Conservation (phyloP, 2,888 invertebrate genomes). For the Mesorhabditis sp. region DNA sequence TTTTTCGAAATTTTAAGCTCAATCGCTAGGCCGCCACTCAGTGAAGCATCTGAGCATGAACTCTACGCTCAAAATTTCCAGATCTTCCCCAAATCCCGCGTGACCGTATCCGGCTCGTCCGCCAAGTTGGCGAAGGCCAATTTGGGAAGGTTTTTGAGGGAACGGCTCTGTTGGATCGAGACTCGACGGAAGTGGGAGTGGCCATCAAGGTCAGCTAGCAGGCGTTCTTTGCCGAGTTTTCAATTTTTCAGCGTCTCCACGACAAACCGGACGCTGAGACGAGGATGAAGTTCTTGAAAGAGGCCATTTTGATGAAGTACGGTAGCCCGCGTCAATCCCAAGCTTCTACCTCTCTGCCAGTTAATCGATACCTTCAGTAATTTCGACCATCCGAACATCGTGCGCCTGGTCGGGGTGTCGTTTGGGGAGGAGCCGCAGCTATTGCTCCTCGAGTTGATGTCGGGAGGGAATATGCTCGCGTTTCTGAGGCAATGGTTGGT, state of each 20-base stretch:
- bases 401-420: constrained; percentile 87
- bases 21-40: not conserved
- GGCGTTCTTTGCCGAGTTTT: not conserved
- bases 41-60: not conserved
- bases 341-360: not conserved
- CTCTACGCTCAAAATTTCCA: constrained; percentile 50
- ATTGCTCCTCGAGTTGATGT: constrained; percentile 90
- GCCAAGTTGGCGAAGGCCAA: constrained; percentile 88
- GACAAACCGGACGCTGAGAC: constrained; percentile 80
- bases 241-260: constrained; percentile 72
- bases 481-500: constrained; percentile 70
- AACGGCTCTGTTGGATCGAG: constrained; percentile 70
- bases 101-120: constrained; percentile 79
- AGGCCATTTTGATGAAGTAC: constrained; percentile 84
- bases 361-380: constrained; percentile 65
- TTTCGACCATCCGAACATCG: constrained; percentile 91
- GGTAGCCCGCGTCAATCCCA: not conserved
- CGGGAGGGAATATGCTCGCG: constrained; percentile 87
- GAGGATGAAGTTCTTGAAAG: constrained; percentile 87
- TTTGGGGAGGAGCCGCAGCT: constrained; percentile 78
- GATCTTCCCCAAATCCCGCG: constrained; percentile 79
- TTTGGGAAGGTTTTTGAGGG: constrained; percentile 97
- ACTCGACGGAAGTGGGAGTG: constrained; percentile 70
- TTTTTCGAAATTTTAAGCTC: not conserved
- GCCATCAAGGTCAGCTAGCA: constrained; percentile 74